Conservation (phyloP, 2,888 invertebrate genomes). For the Teleiodes luculella region DNA sequence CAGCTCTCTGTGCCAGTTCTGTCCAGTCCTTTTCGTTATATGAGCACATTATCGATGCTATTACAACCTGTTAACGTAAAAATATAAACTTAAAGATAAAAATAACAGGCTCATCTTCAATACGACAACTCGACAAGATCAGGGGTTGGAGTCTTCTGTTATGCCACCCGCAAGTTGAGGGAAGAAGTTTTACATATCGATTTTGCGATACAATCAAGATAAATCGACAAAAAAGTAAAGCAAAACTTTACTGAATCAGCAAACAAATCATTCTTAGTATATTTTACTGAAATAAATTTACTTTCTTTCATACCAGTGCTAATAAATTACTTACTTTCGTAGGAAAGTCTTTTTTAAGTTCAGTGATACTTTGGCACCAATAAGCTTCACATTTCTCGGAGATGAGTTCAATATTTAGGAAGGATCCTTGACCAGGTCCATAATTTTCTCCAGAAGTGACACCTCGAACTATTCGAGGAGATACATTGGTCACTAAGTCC, state of each 20-base stretch:
- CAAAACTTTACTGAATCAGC: too few relatives aligned
- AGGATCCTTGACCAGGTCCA: slow-evolving; percentile 97
- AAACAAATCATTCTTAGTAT: too few relatives aligned
- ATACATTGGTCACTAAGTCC: slow-evolving; percentile 97
- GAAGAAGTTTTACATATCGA: too few relatives aligned
- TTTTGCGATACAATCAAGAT: too few relatives aligned
- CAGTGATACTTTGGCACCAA: slow-evolving; percentile 93
- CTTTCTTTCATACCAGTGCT: too few relatives aligned
- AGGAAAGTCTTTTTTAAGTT: slow-evolving; percentile 95
- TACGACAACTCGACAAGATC: too few relatives aligned
- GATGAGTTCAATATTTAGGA: slow-evolving; percentile 98
- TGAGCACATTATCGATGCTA: slow-evolving; percentile 97
- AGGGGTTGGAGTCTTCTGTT: too few relatives aligned
- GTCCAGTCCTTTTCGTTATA: slow-evolving; percentile 94
- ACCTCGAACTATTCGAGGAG: slow-evolving; percentile 96
- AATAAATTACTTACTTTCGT: slow-evolving; percentile 84
- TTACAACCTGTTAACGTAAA: slow-evolving; percentile 81
- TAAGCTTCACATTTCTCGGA: slow-evolving; percentile 97
- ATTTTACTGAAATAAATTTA: too few relatives aligned
- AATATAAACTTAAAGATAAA: not conserved
- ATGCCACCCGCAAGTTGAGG: too few relatives aligned
- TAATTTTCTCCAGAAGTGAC: slow-evolving; percentile 93
- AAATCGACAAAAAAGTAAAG: too few relatives aligned
- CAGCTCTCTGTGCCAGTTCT: slow-evolving; percentile 86
- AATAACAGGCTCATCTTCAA: too few relatives aligned